phyloP scores from a whole-genome alignment of 1,140 invertebrate species.

The Andrena cerasifolii region DNA sequence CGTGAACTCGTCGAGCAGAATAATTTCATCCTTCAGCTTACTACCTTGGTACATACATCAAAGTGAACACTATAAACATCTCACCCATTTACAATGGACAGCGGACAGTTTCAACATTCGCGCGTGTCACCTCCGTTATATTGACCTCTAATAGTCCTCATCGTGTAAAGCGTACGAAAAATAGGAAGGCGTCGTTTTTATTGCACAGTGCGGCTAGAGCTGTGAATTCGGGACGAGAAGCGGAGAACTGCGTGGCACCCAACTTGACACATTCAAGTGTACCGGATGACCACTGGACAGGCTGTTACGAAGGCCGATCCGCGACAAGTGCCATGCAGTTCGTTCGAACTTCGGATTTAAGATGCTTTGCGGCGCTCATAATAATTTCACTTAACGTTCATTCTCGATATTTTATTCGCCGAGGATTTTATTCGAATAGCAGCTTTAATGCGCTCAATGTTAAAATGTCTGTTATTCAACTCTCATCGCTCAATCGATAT shows the following conservation, averaged over 20 bases:
- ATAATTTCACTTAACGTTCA: not conserved
- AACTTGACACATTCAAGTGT: constrained; percentile 43
- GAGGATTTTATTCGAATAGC: too few relatives aligned
- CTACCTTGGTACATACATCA: constrained; percentile 56
- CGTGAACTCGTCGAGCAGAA: constrained; percentile 52
- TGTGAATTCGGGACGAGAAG: not conserved
- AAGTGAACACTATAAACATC: constrained; percentile 29
- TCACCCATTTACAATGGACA: constrained; percentile 21
- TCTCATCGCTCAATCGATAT: not conserved
- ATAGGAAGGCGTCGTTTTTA: not conserved
- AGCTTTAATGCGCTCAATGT: too few relatives aligned
- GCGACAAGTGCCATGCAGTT: constrained; percentile 20
- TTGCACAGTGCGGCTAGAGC: not conserved
- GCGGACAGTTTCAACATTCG: constrained; percentile 13
- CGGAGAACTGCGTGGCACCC: constrained; percentile 22
- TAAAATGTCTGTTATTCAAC: constrained; percentile 1
- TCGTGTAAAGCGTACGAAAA: not conserved
- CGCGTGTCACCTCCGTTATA: constrained; percentile 26
- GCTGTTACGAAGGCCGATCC: constrained; percentile 25
- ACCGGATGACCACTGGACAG: constrained; percentile 27
- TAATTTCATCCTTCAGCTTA: constrained; percentile 46
- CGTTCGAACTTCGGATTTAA: constrained; percentile 31
- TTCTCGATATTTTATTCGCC: not conserved
- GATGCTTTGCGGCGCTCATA: not conserved
- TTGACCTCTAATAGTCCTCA: constrained; percentile 3